Conservation (phyloP, 2,113 vertebrate genomes). For the Brienomyrus brachyistius region DNA sequence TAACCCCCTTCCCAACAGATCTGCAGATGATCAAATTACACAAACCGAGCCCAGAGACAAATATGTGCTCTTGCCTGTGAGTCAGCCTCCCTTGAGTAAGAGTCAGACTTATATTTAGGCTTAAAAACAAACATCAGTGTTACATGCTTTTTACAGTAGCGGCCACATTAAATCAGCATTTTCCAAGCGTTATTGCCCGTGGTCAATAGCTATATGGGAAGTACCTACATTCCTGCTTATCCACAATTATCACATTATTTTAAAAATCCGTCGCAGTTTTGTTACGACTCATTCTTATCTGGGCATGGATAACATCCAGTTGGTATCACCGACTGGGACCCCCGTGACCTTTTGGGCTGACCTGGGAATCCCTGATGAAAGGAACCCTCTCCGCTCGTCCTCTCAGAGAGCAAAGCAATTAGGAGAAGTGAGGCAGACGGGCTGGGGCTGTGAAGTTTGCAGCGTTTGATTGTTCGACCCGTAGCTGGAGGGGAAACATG, state of each 20-base stretch:
- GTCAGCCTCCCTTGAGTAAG: neutral
- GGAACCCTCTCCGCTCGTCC: neutral
- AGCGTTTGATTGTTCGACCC: neutral
- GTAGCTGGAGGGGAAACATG: neutral
- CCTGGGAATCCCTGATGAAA: neutral
- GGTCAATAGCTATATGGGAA: neutral
- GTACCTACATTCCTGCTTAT: neutral
- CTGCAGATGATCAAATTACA: constrained; percentile 1
- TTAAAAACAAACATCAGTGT: constrained; percentile 2
- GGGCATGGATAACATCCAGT: neutral
- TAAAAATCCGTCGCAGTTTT: too few species aligned
- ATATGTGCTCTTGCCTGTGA: neutral
- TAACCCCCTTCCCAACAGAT: neutral
- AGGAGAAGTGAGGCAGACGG: neutral
- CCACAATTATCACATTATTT: neutral
- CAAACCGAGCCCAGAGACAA: neutral
- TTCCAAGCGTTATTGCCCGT: neutral
- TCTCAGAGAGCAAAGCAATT: neutral
- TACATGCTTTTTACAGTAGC: neutral
- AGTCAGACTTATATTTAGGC: neutral
- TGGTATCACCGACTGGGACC: neutral
- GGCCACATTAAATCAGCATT: neutral
- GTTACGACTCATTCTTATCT: neutral
- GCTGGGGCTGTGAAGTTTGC: neutral
- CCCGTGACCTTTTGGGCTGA: neutral